Evolutionary conservation across 2,888 invertebrate genomes (phyloP), one percentile per base, ranked within the genome.

Genomic region (Cyclophora albipunctata): DNA sequence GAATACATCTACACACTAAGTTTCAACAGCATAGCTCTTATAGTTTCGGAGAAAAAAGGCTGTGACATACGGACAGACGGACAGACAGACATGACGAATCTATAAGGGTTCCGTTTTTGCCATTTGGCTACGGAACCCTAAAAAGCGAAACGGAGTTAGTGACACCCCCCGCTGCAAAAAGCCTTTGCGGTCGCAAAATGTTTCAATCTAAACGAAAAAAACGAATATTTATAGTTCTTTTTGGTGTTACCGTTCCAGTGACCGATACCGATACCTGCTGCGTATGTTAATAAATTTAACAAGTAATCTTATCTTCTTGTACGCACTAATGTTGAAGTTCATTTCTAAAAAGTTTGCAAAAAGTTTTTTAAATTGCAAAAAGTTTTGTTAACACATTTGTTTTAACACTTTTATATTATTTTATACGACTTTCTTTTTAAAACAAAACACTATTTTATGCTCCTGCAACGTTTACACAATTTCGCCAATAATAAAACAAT

Each of bases 181-280:
- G 66, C 69, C 75, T 81, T 85, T 87, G 86, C 85, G 86, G 87
- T 84, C 71, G 67, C 76, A 79, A 78, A 81, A 83, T 74, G 81
- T 82, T 83, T 85, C 84, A 82, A 84, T 84, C 78, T 74, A 64
- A 65, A 62, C 69, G 40, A 62, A 69, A 77, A 81, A 81, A 78
- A 75, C 57, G 34, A 52, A 61, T 55, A 64, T 68, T 68, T 74
- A 72, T 71, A 69, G 67, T 72, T 75, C 66, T 62, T 64, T 59
- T 58, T 63, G 53, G 52, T 52, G 60, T 60, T 34, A 34, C 73
- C 74, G 75, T 74, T 71, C 73, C 59, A 62, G 67, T 68, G 69
- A 71, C 74, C 60, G 58, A 48, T 52, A 71, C 74, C 60, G 58
- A 48, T 52, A 47, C 86, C 80, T 63, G 84, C 84, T 83, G 86